phyloP scores from a whole-genome alignment of 2,797 vertebrate species.

The Microctenopoma stevenorrisi region DNA sequence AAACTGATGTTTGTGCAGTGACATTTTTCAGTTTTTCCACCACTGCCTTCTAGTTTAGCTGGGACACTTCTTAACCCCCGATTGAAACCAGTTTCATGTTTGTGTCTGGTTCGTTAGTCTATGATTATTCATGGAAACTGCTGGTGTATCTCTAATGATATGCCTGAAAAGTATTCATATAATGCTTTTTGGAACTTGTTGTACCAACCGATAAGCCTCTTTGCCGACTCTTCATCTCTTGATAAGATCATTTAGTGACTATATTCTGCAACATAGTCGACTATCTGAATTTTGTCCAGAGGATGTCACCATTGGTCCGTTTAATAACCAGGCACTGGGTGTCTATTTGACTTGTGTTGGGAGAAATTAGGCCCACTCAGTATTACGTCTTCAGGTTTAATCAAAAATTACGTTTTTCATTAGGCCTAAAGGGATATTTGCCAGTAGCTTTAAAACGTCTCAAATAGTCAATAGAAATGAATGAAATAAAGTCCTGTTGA shows the following conservation, averaged over 20 bases:
- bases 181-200: conserved; percentile 20
- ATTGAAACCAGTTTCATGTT: conserved; percentile 45
- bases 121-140: conserved; percentile 52
- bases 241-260: background rate
- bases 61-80: conserved; percentile 60
- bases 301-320: conserved; percentile 71
- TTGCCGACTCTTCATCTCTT: conserved; percentile 16
- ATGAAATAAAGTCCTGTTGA: background rate
- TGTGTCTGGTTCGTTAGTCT: conserved; percentile 58
- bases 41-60: conserved; percentile 33
- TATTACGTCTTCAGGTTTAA: background rate
- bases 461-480: background rate
- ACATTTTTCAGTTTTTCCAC: conserved; percentile 41
- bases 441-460: background rate
- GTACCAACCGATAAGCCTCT: conserved; percentile 8
- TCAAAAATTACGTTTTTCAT: conserved; percentile 1
- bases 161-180: conserved; percentile 44
- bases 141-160: conserved; percentile 62
- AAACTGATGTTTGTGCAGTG: conserved; percentile 27
- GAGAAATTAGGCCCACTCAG: background rate
- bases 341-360: conserved; percentile 4
- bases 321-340: conserved; percentile 17
- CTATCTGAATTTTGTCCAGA: conserved; percentile 59
- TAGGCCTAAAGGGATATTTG: background rate
- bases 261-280: background rate